phyloP scores from a whole-genome alignment of 2,888 invertebrate genomes.

The Tetragonisca angustula region DNA sequence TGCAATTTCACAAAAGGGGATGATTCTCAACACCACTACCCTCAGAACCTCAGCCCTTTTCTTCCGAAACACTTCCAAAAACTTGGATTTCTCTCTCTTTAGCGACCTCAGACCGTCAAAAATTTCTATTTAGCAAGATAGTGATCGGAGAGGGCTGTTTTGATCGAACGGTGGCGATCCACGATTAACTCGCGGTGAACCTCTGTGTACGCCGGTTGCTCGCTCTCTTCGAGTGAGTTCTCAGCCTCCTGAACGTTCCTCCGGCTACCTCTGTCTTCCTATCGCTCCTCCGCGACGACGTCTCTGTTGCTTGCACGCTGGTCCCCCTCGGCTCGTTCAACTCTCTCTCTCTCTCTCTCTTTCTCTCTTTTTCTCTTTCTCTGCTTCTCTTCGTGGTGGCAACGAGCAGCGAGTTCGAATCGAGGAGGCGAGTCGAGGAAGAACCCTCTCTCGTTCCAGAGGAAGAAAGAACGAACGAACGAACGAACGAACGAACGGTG shows the following conservation, averaged over 20 bases:
- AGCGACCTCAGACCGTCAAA: not conserved
- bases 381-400: constrained; percentile 48
- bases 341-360: constrained; percentile 19
- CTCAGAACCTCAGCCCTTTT: not conserved
- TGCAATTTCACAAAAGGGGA: not conserved
- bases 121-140: not conserved
- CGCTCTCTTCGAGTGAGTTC: constrained; percentile 66
- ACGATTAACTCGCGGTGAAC: constrained; percentile 49
- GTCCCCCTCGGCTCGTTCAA: not conserved
- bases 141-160: not conserved
- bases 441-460: constrained; percentile 55
- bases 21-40: no score
- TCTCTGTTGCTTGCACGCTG: constrained; percentile 38
- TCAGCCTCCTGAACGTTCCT: constrained; percentile 64
- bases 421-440: constrained; percentile 67
- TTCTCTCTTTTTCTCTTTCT: constrained; percentile 32
- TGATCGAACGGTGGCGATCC: constrained; percentile 47
- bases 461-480: constrained; percentile 43
- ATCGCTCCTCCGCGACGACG: constrained; percentile 22
- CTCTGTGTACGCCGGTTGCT: constrained; percentile 55
- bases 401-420: constrained; percentile 69
- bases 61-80: no score
- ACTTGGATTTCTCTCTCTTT: not conserved
- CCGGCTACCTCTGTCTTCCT: constrained; percentile 36
- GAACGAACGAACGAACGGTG: constrained; percentile 64